Conservation (phyloP, 2,797 vertebrate genomes). For the Remorina albescens region DNA sequence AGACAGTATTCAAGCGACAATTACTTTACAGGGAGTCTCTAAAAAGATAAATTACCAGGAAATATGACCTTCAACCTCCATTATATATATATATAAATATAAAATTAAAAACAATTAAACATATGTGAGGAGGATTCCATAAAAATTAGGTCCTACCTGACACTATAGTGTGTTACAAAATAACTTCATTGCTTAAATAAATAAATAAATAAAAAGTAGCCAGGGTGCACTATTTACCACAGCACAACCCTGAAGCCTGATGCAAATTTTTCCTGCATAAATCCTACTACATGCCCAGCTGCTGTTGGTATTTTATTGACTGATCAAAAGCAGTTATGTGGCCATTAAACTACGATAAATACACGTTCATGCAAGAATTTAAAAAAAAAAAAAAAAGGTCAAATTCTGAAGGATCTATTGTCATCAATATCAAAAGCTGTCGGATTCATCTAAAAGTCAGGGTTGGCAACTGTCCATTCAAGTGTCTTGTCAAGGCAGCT, state of each 20-base stretch:
- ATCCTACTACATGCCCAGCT: constrained; percentile 27
- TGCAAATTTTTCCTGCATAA: no score
- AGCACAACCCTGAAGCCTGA: constrained; percentile 17
- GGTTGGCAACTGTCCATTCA: not conserved
- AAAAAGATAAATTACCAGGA: no score
- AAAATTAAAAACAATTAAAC: no score
- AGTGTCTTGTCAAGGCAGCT: not conserved
- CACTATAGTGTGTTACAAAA: constrained; percentile 2
- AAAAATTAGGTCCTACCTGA: constrained; percentile 13
- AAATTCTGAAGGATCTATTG: not conserved
- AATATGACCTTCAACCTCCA: no score
- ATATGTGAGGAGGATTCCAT: constrained; percentile 16
- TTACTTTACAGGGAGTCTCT: no score
- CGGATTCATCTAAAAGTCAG: not conserved
- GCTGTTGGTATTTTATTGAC: constrained; percentile 5
- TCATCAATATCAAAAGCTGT: no score
- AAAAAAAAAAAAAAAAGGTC: no score
- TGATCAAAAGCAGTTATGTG: constrained; percentile 43
- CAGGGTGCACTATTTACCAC: constrained; percentile 11
- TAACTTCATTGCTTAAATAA: not conserved
- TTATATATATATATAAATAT: no score
- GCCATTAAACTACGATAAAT: constrained; percentile 10
- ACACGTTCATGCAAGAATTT: not conserved
- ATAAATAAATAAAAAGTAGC: constrained; percentile 22
- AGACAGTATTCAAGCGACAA: no score